Percentiles rank a stretch among this genome's conserved stretches.
Evolutionary conservation across 2,113 vertebrate genomes (phyloP).

Genomic region (Malurus elegans): DNA sequence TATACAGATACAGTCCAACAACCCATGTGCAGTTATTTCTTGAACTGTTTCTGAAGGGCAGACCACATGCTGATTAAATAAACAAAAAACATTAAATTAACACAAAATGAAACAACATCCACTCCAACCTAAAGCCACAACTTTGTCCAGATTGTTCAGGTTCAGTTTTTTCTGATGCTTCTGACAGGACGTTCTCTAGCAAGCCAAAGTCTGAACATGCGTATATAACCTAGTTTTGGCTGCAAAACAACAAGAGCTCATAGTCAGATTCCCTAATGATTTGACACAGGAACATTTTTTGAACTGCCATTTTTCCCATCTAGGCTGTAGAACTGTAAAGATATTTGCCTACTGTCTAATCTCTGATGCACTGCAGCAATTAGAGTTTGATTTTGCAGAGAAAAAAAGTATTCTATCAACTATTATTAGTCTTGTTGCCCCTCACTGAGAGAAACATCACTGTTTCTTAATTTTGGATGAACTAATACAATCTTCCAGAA

Average conservation of each 20-base stretch:
- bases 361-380: neutral
- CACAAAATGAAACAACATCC: fast-evolving
- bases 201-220: neutral
- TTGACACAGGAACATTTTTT: neutral
- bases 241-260: neutral
- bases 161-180: neutral
- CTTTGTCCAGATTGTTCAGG: neutral
- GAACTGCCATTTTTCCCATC: neutral
- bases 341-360: neutral
- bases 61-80: neutral
- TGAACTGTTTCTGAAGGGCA: neutral
- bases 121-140: neutral
- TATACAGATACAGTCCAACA: neutral
- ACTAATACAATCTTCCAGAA: neutral
- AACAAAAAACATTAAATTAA: neutral
- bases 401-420: neutral
- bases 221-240: neutral
- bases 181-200: neutral
- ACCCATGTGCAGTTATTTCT: neutral
- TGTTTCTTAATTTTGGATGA: neutral
- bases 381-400: neutral
- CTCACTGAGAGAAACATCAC: neutral
- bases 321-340: neutral
- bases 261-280: neutral
- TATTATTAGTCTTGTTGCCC: neutral